Base-by-base conservation (phyloP, 2,797 vertebrate species). In the Acanthornis magna region DNA sequence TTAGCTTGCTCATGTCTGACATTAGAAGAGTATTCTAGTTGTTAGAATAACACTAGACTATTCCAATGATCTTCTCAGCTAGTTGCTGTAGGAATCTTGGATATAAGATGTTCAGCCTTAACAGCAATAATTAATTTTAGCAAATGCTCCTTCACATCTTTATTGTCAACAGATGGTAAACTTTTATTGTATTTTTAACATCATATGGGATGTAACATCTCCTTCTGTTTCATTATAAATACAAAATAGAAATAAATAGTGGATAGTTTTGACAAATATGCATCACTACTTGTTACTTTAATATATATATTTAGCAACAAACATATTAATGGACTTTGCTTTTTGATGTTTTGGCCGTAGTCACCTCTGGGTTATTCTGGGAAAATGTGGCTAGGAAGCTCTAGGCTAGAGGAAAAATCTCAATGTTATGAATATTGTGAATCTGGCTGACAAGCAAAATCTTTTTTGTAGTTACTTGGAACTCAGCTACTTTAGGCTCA, bases 131-230 rank as follows among this genome's bases (percentile, higher is more conserved):
- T 96, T 89, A 84, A 81, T 90, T 96, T 76, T 95, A 94, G 30
- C 30, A 93, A 93, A 87, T 73, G 62, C 25, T 89, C 57, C 50
- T 93, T 91, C 67, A 54, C 53, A 51, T 92, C 51, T 85, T 83
- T 91, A 68, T 88, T 76, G 77, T 91, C 67, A 96, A 82, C 86
- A 96, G 90, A 95, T 93, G 92, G 95, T 73, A 94, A 94, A 85
- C 22, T 86, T 91, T 76, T 76, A 66, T 77, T 71, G 40, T 48
- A 82, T 87, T 61, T 36, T 81, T 90, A 91, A 76, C 15, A 78
- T 96, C 82, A 78, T 84, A 90, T 81, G 95, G 88, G 55, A 45
- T 85, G 22, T 45, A 91, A 73, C 66, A 61, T 90, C 55, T 89
- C 85, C 70, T 94, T 96, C 82, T 95, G 85, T 71, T 93, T 90